Evolutionary conservation across 2,797 vertebrate species (phyloP).

Genomic region (Chaetophractus vellerosus): DNA sequence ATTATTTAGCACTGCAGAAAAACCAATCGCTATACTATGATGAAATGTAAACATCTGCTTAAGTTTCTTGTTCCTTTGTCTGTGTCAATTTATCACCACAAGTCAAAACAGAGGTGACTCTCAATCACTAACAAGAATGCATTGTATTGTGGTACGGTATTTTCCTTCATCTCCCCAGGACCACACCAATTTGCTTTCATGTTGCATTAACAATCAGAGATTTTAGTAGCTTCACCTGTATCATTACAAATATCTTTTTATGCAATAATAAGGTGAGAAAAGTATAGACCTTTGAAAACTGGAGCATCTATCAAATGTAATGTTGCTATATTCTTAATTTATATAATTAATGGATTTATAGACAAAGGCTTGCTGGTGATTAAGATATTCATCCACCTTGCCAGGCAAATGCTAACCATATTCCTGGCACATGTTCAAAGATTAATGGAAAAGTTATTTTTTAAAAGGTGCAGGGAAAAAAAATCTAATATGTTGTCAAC

Average conservation of each 20-base stretch:
- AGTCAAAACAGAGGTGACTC: neutral
- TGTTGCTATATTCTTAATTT: constrained; percentile 2
- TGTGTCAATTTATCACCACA: neutral
- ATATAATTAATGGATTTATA: neutral
- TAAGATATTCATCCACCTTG: neutral
- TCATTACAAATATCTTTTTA: neutral
- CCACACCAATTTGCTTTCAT: constrained; percentile 30
- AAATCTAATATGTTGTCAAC: neutral
- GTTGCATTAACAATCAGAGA: neutral
- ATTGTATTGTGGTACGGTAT: neutral
- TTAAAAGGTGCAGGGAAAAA: neutral
- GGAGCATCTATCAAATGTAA: neutral
- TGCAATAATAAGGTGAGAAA: constrained; percentile 53
- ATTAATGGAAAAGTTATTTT: neutral
- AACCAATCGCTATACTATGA: neutral
- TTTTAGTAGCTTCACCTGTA: neutral
- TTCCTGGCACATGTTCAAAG: neutral
- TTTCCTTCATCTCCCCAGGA: neutral
- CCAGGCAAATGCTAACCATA: neutral
- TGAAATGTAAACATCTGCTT: neutral
- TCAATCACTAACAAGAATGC: neutral
- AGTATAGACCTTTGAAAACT: constrained; percentile 23
- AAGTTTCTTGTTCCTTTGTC: neutral
- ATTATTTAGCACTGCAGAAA: neutral
- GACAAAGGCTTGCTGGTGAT: neutral